A percentile compares a stretch with the other conserved stretches of the same genome.
Conservation (phyloP, 2,888 invertebrate species). For the Dusona sp. region DNA sequence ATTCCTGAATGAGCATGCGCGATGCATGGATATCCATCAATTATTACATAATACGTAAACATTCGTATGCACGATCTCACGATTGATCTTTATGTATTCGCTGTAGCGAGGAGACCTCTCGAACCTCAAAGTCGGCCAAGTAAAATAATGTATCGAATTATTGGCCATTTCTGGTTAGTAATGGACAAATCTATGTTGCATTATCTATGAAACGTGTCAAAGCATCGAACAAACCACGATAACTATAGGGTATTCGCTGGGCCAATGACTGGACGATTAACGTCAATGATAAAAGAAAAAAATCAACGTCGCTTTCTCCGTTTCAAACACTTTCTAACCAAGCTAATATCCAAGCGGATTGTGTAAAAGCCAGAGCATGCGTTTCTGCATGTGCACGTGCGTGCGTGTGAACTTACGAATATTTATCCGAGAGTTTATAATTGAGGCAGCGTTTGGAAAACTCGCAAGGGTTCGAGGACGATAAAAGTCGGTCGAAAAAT, state of each 20-base stretch:
- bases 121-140: conserved; percentile 47
- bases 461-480: conserved; percentile 23
- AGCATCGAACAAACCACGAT: not conserved
- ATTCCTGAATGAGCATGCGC: conserved; percentile 22
- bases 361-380: conserved; percentile 5
- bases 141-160: conserved; percentile 4
- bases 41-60: conserved; percentile 48
- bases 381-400: conserved; percentile 3
- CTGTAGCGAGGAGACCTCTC: conserved; percentile 22
- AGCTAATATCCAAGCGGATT: conserved; percentile 52
- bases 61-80: conserved; percentile 23
- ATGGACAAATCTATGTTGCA: conserved; percentile 4
- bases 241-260: not conserved
- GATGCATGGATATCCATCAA: conserved; percentile 22
- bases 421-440: conserved; percentile 59
- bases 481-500: conserved; percentile 32
- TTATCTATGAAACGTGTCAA: conserved; percentile 30
- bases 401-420: conserved; percentile 51
- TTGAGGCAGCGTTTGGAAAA: conserved; percentile 33
- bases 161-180: conserved; percentile 20
- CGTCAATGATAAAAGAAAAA: conserved; percentile 30
- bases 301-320: conserved; percentile 65
- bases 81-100: conserved; percentile 22
- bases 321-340: conserved; percentile 70
- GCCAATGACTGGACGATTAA: conserved; percentile 49